Percentiles rank a stretch among this genome's conserved stretches.
phyloP scores from a whole-genome alignment of 1,140 invertebrate genomes.

The Drosophila santomea region DNA sequence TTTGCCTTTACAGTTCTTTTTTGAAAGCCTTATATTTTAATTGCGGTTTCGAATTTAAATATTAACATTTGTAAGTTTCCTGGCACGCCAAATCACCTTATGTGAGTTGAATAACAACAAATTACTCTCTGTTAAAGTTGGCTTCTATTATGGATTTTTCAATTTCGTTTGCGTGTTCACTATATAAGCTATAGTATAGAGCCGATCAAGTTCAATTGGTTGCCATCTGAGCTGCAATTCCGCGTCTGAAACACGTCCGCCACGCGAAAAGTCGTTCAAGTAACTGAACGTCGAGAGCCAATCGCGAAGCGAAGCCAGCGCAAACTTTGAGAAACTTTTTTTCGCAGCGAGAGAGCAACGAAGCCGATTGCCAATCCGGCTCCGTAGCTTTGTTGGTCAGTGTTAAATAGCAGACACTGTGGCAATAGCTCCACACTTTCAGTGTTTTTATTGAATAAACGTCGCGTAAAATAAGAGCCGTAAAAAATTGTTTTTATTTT shows the following conservation, averaged over 20 bases:
- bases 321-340: constrained; percentile 32
- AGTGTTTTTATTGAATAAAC: constrained; percentile 75
- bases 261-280: constrained; percentile 80
- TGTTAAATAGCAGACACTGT: constrained; percentile 42
- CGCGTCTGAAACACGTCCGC: constrained; percentile 65
- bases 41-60: not conserved
- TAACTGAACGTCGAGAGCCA: constrained; percentile 61
- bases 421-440: constrained; percentile 50
- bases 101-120: constrained; percentile 35
- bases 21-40: not conserved
- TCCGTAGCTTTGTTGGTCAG: constrained; percentile 61
- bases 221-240: constrained; percentile 46
- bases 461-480: constrained; percentile 55
- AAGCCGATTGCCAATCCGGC: constrained; percentile 5
- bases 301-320: constrained; percentile 20
- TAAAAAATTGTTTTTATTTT: constrained; percentile 54
- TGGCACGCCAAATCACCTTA: constrained; percentile 25
- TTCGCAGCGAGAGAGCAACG: constrained; percentile 1
- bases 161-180: constrained; percentile 54
- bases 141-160: constrained; percentile 20
- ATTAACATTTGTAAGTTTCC: not conserved
- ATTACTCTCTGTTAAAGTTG: constrained; percentile 22
- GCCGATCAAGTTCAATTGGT: constrained; percentile 56
- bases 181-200: constrained; percentile 52
- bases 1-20: constrained; percentile 18